These are phyloP conservation scores for Parus major DNA, from an alignment of 2,113 vertebrate species.

Conservation along the genomic window DNA sequence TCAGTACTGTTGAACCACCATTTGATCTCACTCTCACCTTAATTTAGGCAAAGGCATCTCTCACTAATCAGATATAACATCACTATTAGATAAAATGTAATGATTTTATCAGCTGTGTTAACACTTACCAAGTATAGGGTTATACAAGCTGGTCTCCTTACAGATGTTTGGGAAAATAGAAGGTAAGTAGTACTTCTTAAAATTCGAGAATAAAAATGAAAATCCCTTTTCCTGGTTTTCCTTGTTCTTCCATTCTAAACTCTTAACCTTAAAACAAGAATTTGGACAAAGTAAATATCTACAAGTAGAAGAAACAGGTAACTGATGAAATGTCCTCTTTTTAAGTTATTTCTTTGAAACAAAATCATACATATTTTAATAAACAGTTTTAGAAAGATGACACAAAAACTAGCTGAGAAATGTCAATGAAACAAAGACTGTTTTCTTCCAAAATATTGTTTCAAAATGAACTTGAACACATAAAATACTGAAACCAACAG, in stretches of 20 bases:
- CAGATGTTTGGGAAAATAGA: slow-evolving; percentile 98
- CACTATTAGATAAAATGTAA: neutral
- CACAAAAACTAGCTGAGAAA: neutral
- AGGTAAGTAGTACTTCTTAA: slow-evolving; percentile 98
- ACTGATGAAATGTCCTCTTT: neutral
- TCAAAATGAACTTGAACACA: neutral
- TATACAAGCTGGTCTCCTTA: slow-evolving; percentile 95
- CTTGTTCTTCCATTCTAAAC: slow-evolving; percentile 98
- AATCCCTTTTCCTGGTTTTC: slow-evolving; percentile 98
- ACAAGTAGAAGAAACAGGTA: neutral
- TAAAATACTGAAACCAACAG: neutral
- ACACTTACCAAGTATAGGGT: slow-evolving; percentile 90
- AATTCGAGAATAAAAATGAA: slow-evolving; percentile 96
- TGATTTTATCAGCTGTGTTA: neutral
- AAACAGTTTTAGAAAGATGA: neutral
- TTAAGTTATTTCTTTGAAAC: neutral
- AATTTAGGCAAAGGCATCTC: neutral
- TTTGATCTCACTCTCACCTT: neutral
- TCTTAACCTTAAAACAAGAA: slow-evolving; percentile 85
- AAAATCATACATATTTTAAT: neutral
- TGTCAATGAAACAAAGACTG: neutral
- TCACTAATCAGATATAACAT: neutral
- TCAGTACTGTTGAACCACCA: neutral
- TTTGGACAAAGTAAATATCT: neutral
- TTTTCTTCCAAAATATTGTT: neutral